These are phyloP conservation scores for Prunella strophiata DNA, from an alignment of 2,797 vertebrate genomes.

Conservation along the genomic window DNA sequence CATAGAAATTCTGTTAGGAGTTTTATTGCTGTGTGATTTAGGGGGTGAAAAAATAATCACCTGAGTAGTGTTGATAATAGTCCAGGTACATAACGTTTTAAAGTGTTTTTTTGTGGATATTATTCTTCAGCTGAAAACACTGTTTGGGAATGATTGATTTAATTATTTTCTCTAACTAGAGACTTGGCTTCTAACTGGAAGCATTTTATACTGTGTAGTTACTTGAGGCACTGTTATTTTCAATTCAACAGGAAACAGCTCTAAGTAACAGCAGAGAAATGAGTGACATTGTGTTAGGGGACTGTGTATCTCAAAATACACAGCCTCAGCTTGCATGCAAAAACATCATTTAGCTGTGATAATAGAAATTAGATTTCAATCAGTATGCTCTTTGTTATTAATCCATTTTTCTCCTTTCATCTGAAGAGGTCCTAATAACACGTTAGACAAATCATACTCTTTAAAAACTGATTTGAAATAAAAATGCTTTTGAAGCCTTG, in stretches of 20 bases:
- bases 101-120: neutral
- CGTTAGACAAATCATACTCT: constrained; percentile 44
- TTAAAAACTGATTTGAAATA: constrained; percentile 52
- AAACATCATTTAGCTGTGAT: constrained; percentile 53
- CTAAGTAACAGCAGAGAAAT: neutral
- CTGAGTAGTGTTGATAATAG: neutral
- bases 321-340: neutral
- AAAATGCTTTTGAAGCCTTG: constrained; percentile 42
- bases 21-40: neutral
- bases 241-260: neutral
- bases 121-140: neutral
- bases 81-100: neutral
- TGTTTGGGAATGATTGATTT: neutral
- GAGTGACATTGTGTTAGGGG: neutral
- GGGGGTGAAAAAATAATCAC: neutral
- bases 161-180: neutral
- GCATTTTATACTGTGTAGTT: neutral
- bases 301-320: neutral
- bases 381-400: constrained; percentile 62
- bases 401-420: constrained; percentile 65
- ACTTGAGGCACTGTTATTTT: constrained; percentile 17
- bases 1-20: neutral
- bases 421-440: constrained; percentile 61
- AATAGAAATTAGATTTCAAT: constrained; percentile 73
- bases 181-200: neutral